Evolutionary conservation across 2,797 vertebrate species (phyloP), one percentile per base, ranked within the genome.

Genomic region (Artibeus jamaicensis): DNA sequence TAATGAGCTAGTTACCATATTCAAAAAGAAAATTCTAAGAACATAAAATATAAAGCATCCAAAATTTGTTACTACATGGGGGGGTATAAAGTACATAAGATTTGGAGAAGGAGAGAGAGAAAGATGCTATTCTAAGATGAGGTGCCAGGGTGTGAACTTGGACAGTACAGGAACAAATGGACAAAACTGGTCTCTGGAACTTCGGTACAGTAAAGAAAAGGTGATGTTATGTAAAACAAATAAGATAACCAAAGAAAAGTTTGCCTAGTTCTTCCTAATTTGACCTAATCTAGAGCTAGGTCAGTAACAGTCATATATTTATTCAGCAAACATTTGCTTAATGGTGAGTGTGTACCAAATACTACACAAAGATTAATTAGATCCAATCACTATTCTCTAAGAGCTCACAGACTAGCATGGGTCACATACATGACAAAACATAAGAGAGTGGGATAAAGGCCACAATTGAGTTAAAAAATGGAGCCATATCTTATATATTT

Each of bases 41-140:
- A 86, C 94, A 84, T 9, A 77, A 94, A 92, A 55, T 16, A 70
- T 92, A 86, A 89, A 87, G 48, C 3, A 44, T 24, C 19, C 4
- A n/a, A 85, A 42, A 5, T 79, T 74, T 88, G 7, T 53, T 53
- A 55, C 62, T 86, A 73, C 21, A 37, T 79, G 42, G 15, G 57
- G 24, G 4, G 93, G 1, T 78, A 76, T 26, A 86, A 59, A 22
- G 10, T 16, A 0, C 59, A 6, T 71, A 55, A 14, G 19, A 89
- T 85, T 44, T 88, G 62, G 6, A 73, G 12, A 22, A 29, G 48
- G 91, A 29, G 44, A 79, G 44, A 21, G 21, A 55, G 44, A 73
- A 77, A 92, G 16, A 48, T 65, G 10, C 12, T 93, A 6, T 91
- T 94, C 87, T 79, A 87, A 89, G 87, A 77, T 44, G 48, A 81